Evolutionary conservation across 2,888 invertebrate genomes (phyloP).

Genomic region (Salticus scenicus): DNA sequence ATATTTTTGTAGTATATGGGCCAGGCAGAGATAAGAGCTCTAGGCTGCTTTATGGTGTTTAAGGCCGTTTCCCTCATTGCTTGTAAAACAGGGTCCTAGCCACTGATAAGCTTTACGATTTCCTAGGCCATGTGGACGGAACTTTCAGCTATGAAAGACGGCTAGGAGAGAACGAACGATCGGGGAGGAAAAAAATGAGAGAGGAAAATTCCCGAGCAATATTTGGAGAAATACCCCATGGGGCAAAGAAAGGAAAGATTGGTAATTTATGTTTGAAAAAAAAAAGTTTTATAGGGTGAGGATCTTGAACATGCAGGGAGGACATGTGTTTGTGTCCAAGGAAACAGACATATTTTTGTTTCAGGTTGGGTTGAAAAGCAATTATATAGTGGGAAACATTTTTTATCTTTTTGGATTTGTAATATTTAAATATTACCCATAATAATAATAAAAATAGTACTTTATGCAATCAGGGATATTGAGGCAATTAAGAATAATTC

Average conservation of each 20-base stretch:
- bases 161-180: background rate
- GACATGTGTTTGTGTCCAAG: slow-evolving; percentile 17
- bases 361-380: too few species aligned
- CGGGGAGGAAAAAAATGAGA: background rate
- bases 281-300: background rate
- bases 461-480: too few species aligned
- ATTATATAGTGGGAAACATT: too few species aligned
- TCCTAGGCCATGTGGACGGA: slow-evolving; percentile 46
- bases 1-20: slow-evolving; percentile 36
- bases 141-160: slow-evolving; percentile 6
- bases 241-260: slow-evolving; percentile 15
- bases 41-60: slow-evolving; percentile 56
- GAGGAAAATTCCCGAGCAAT: slow-evolving; percentile 12
- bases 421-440: too few species aligned
- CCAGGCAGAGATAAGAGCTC: slow-evolving; percentile 43
- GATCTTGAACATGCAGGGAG: background rate
- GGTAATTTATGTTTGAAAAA: slow-evolving; percentile 32
- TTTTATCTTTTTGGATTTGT: too few species aligned
- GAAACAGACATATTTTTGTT: background rate
- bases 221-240: slow-evolving; percentile 50
- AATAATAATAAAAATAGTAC: too few species aligned
- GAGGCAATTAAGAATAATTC: too few species aligned
- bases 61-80: slow-evolving; percentile 68
- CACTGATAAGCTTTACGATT: slow-evolving; percentile 69
- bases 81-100: slow-evolving; percentile 63